These are phyloP conservation scores for Seriola rivoliana DNA, from an alignment of 2,113 vertebrate species.

Conservation along the genomic window DNA sequence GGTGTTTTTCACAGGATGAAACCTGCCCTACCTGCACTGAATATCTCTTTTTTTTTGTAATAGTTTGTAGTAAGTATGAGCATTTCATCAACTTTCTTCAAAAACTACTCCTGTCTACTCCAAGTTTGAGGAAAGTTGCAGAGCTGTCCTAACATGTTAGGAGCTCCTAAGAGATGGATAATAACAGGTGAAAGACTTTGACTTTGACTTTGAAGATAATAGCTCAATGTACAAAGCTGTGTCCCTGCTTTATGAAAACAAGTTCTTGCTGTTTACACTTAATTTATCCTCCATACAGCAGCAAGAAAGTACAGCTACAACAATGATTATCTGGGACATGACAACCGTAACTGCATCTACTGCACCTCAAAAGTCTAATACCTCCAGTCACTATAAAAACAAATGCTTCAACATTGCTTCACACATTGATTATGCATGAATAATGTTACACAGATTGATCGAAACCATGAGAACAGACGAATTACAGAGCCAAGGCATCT, in stretches of 20 bases:
- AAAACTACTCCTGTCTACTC: not conserved
- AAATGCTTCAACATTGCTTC: not conserved
- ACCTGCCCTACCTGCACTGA: no score
- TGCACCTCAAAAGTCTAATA: not conserved
- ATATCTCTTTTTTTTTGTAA: not conserved
- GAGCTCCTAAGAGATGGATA: no score
- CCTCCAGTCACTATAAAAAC: not conserved
- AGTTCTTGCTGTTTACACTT: not conserved
- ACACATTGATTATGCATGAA: not conserved
- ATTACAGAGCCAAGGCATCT: not conserved
- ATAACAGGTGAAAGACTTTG: not conserved
- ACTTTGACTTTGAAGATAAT: not conserved
- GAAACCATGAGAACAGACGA: not conserved
- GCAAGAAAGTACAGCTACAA: not conserved
- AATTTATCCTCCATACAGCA: not conserved
- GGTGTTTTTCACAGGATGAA: not conserved
- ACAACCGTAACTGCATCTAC: not conserved
- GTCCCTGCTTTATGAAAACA: no score
- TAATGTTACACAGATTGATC: not conserved
- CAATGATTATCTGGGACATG: not conserved
- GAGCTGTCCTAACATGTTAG: not conserved
- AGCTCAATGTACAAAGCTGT: not conserved
- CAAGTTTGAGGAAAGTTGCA: not conserved
- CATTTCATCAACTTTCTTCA: not conserved
- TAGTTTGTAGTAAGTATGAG: not conserved